Conservation (phyloP, 2,888 invertebrate species). For the Sicus ferrugineus region DNA sequence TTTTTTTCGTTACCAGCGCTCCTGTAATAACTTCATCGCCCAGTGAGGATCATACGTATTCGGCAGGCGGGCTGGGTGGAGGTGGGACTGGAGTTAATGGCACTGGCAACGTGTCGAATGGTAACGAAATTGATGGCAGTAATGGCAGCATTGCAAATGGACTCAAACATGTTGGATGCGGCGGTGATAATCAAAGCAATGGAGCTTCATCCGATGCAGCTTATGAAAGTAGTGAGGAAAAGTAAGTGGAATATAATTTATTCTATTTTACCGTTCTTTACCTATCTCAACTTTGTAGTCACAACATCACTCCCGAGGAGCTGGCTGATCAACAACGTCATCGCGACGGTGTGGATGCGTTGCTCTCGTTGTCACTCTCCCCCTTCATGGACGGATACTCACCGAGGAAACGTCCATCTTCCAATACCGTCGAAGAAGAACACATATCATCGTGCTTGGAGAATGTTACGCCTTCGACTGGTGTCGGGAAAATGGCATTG, state of each 20-base stretch:
- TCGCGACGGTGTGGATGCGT: slow-evolving; percentile 80
- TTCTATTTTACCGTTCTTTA: slow-evolving; percentile 6
- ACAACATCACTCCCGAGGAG: slow-evolving; percentile 65
- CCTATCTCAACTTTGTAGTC: slow-evolving; percentile 47
- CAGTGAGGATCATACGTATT: slow-evolving; percentile 94
- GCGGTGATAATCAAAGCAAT: slow-evolving; percentile 62
- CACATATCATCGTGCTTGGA: slow-evolving; percentile 54
- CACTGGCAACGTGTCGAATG: slow-evolving; percentile 49
- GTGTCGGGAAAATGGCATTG: slow-evolving; percentile 52
- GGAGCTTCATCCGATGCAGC: slow-evolving; percentile 68
- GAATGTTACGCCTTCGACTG: slow-evolving; percentile 46
- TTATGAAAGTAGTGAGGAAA: slow-evolving; percentile 69
- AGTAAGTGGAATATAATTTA: slow-evolving; percentile 54
- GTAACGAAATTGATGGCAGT: slow-evolving; percentile 49
- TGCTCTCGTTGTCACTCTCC: slow-evolving; percentile 79
- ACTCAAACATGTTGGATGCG: slow-evolving; percentile 34
- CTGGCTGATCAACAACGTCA: slow-evolving; percentile 76
- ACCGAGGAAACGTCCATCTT: slow-evolving; percentile 61
- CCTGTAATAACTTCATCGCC: slow-evolving; percentile 85
- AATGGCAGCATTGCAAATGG: slow-evolving; percentile 40
- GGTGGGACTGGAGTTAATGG: slow-evolving; percentile 50
- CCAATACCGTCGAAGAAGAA: slow-evolving; percentile 56
- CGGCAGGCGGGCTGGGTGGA: slow-evolving; percentile 67
- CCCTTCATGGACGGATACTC: slow-evolving; percentile 65
- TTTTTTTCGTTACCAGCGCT: slow-evolving; percentile 47